These are phyloP conservation scores for Apodemus agrarius DNA, from an alignment of 2,797 vertebrate species.

Conservation along the genomic window DNA sequence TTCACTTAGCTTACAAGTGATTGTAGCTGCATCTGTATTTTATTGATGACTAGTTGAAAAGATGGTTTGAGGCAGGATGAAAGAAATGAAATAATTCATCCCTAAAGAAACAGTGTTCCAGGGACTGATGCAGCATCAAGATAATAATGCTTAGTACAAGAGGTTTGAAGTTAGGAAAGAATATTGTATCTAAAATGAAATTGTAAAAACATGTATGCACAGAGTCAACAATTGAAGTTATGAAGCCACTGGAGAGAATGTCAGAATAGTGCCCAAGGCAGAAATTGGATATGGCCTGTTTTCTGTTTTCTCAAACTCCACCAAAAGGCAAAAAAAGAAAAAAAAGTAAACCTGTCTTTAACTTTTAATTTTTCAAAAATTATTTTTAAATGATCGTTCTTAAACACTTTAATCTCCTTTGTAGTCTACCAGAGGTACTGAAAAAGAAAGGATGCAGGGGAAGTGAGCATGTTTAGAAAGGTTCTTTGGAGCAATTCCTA, in stretches of 20 bases:
- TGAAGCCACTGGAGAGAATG: constrained; percentile 27
- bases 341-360: not conserved
- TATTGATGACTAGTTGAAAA: constrained; percentile 8
- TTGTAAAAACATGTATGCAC: not conserved
- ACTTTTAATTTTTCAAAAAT: not conserved
- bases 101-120: constrained; percentile 12
- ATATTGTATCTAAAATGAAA: constrained; percentile 30
- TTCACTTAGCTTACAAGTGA: not conserved
- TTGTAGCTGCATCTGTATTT: not conserved
- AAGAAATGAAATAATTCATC: not conserved
- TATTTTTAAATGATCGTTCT: not conserved
- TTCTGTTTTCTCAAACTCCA: constrained; percentile 55
- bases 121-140: not conserved
- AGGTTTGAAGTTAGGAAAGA: not conserved
- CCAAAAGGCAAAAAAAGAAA: not conserved
- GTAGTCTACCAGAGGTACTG: not conserved
- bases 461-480: not conserved
- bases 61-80: not conserved
- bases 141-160: not conserved
- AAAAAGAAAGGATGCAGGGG: not conserved
- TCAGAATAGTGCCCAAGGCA: constrained; percentile 26
- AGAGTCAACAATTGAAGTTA: constrained; percentile 6
- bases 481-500: not conserved
- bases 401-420: not conserved
- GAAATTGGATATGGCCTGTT: not conserved